phyloP scores from a whole-genome alignment of 2,888 invertebrate species.

The Serripes groenlandicus region DNA sequence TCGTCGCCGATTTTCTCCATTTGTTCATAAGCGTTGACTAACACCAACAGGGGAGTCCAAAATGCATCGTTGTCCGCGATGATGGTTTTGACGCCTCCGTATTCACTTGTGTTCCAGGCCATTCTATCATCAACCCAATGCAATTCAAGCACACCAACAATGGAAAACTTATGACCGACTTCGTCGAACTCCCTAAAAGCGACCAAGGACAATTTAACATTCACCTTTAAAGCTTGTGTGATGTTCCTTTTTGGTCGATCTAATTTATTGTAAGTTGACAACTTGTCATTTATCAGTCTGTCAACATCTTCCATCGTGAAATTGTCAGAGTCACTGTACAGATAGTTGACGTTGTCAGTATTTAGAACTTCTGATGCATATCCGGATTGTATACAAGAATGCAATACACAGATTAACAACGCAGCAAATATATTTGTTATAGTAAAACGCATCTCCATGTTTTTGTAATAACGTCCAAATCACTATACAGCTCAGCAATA shows the following conservation, averaged over 20 bases:
- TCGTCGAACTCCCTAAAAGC: conserved; percentile 50
- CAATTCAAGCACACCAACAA: not conserved
- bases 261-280: not conserved
- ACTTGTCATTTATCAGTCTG: not conserved
- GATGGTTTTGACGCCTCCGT: conserved; percentile 28
- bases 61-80: conserved; percentile 18
- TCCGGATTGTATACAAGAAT: too few species aligned
- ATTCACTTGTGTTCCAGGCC: conserved; percentile 32
- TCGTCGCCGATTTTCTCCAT: conserved; percentile 9
- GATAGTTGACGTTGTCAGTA: too few species aligned
- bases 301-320: not conserved
- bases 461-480: too few species aligned
- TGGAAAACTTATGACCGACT: conserved; percentile 30
- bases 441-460: too few species aligned
- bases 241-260: not conserved
- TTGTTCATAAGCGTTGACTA: conserved; percentile 17
- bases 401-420: too few species aligned
- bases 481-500: too few species aligned
- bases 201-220: conserved; percentile 9
- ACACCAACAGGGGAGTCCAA: conserved; percentile 46
- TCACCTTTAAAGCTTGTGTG: not conserved
- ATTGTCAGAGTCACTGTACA: not conserved
- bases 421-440: too few species aligned
- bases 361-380: too few species aligned
- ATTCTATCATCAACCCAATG: conserved; percentile 42